phyloP scores from a whole-genome alignment of 2,113 vertebrate genomes.

The Pygoscelis antarcticus region DNA sequence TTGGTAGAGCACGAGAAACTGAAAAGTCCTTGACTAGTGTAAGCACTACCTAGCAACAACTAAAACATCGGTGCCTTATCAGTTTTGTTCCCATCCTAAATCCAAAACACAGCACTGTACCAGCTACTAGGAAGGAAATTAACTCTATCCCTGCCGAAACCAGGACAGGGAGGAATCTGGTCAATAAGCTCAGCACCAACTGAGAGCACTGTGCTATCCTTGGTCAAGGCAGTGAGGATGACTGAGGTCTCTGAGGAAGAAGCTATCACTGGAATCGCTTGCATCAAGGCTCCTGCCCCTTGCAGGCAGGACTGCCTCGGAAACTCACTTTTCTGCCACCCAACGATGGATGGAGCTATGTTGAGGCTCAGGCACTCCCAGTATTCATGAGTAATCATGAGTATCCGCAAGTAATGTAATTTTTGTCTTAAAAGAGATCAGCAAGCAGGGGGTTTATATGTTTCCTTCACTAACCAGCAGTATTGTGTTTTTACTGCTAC shows the following conservation, averaged over 20 bases:
- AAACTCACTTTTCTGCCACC: background rate
- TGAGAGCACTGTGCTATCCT: background rate
- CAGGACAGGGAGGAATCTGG: background rate
- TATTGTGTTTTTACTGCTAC: background rate
- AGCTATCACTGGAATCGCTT: background rate
- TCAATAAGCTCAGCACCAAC: background rate
- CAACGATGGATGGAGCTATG: fast-evolving
- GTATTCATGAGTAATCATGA: background rate
- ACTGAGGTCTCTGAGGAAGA: background rate
- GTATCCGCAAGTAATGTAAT: background rate
- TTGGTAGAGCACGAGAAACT: too few species aligned
- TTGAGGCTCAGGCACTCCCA: background rate
- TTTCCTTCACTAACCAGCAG: background rate
- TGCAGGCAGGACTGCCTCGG: background rate
- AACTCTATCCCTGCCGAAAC: too few species aligned
- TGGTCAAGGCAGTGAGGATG: background rate
- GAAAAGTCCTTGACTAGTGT: too few species aligned
- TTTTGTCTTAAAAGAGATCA: background rate
- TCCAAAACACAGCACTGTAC: too few species aligned
- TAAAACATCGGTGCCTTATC: too few species aligned
- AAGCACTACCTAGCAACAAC: too few species aligned
- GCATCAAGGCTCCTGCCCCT: background rate
- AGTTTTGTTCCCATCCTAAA: too few species aligned
- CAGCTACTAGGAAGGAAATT: too few species aligned
- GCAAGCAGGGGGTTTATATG: background rate